Evolutionary conservation across 2,113 vertebrate species (phyloP).

Genomic region (Bufo gargarizans): DNA sequence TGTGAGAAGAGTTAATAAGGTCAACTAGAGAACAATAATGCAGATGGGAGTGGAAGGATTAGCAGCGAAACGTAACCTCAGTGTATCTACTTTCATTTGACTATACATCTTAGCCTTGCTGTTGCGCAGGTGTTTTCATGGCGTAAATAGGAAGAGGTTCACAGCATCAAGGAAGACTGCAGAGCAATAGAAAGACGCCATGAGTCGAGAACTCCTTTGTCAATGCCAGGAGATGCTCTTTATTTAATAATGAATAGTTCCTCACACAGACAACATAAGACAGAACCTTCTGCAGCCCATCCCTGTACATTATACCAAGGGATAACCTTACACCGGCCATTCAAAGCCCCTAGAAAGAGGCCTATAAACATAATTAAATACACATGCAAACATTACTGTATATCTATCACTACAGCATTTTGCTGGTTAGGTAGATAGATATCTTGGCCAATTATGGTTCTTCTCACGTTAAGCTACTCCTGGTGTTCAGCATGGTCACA

Average conservation of each 20-base stretch:
- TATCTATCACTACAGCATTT: background rate
- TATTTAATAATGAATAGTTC: constrained; percentile 16
- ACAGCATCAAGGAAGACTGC: background rate
- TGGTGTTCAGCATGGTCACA: background rate
- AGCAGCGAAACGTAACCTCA: constrained; percentile 42
- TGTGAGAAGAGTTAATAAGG: constrained; percentile 37
- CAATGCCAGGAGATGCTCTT: background rate
- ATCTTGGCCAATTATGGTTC: background rate
- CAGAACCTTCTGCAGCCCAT: background rate
- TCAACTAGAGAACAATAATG: constrained; percentile 25
- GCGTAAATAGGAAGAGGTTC: background rate
- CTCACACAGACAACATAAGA: background rate
- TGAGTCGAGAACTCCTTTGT: background rate
- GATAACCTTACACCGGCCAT: background rate
- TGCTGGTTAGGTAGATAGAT: background rate
- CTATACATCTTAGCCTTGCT: background rate
- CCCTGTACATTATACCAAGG: background rate
- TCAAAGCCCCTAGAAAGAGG: background rate
- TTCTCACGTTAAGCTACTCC: background rate
- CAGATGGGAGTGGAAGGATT: constrained; percentile 45
- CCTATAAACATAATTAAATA: background rate
- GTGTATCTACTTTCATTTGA: constrained; percentile 38
- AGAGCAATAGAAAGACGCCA: background rate
- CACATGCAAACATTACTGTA: background rate
- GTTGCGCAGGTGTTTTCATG: background rate